Conservation (phyloP, 2,113 vertebrate species). For the Rhynchomys soricoides region DNA sequence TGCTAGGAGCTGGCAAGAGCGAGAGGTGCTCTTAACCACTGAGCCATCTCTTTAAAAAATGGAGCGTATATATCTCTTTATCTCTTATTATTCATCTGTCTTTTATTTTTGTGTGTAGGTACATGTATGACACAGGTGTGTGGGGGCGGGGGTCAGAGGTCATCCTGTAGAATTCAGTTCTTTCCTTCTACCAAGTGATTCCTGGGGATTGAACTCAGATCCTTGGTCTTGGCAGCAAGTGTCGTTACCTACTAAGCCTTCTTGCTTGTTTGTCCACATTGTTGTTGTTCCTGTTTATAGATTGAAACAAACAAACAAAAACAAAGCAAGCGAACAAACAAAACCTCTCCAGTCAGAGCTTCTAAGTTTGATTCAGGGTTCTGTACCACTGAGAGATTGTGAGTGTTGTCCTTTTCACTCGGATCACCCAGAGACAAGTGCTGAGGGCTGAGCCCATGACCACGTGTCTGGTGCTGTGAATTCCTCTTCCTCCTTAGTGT, state of each 20-base stretch:
- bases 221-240: not conserved
- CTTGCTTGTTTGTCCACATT: not conserved
- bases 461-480: fast-evolving
- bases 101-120: not conserved
- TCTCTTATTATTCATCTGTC: not conserved
- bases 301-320: not conserved
- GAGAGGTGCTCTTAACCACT: not conserved
- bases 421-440: fast-evolving
- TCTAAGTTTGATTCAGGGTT: not conserved
- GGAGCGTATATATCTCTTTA: not conserved
- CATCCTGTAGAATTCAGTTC: not conserved
- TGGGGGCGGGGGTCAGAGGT: not conserved
- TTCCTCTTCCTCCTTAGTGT: not conserved
- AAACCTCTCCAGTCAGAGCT: not conserved
- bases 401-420: not conserved
- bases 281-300: not conserved
- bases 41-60: not conserved
- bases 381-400: not conserved
- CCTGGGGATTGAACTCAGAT: not conserved
- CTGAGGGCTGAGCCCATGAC: not conserved
- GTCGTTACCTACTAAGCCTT: not conserved
- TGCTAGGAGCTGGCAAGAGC: not conserved
- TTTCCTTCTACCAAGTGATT: not conserved
- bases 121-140: not conserved
- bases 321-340: not conserved